Base-by-base conservation (phyloP, 2,113 vertebrate species). In the Lamprologus sp. region DNA sequence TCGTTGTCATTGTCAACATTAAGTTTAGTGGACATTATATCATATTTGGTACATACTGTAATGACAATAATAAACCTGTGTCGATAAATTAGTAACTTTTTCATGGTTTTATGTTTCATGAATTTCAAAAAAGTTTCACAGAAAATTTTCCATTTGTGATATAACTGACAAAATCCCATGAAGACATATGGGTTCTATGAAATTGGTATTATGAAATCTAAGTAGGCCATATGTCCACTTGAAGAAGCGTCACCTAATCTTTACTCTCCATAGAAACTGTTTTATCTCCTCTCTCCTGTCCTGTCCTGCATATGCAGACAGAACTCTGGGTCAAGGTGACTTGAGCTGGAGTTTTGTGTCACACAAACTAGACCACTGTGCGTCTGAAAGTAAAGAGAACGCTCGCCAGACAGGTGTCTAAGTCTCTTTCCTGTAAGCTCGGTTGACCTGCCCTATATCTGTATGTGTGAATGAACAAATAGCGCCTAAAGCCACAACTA, bases 381-480 rank as follows among this genome's bases (percentile, higher is more conserved):
- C 5, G 55, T 81, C 68, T 87, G 85, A 93, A 90, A 91, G 89
- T 88, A 90, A 90, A 89, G 73, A 82, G 92, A 89, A 91, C 51
- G 56, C 33, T 70, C 2, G 51, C 73, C 88, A 92, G 94, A 92
- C 93, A 92, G 87, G 92, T 94, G 91, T 92, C 93, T 91, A 80
- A 92, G 73, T 87, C 82, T 87, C 82, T 85, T 87, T 77, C 42
- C 70, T 77, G 15, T 79, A 23, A 75, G 49, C 68, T 23, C 15
- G 6, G 13, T 7, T 93, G 87, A 93, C 90, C 92, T 93, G 90
- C 10, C 87, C 94, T 90, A 92, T 90, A 93, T 94, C 83, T 87
- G 86, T 45, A 87, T 65, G 60, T 87, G 58, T 15, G 80, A 77
- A 77, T 49, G 75, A 54, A 21, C 28, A 49, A 26, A 51, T 33